These are phyloP conservation scores for Brachionus sp. DNA, from an alignment of 1,140 invertebrate species.

Conservation along the genomic window DNA sequence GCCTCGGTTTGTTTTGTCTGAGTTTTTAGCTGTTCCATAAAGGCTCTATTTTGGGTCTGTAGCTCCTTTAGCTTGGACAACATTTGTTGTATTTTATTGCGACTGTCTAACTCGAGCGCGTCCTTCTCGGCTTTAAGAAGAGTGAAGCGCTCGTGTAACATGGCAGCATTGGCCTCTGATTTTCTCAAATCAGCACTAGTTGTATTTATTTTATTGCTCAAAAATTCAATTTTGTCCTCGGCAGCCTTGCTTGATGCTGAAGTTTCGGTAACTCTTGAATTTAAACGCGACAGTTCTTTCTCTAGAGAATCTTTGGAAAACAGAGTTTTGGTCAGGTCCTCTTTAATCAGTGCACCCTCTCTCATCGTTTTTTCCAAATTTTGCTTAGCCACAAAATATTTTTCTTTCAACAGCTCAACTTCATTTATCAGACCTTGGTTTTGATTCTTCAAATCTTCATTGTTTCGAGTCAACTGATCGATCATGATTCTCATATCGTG, in stretches of 20 bases:
- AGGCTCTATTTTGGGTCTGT: constrained; percentile 10
- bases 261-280: background rate
- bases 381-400: constrained; percentile 44
- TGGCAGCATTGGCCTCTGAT: constrained; percentile 46
- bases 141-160: constrained; percentile 43
- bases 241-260: background rate
- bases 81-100: constrained; percentile 35
- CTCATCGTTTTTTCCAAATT: constrained; percentile 46
- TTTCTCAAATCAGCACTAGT: constrained; percentile 19
- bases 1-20: constrained; percentile 42
- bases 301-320: constrained; percentile 13
- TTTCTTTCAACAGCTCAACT: constrained; percentile 32
- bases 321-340: constrained; percentile 30
- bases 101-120: constrained; percentile 25
- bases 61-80: constrained; percentile 34
- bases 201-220: constrained; percentile 30
- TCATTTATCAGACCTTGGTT: constrained; percentile 43
- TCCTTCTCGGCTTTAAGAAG: constrained; percentile 37
- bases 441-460: constrained; percentile 40
- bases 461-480: constrained; percentile 41
- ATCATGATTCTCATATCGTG: constrained; percentile 45
- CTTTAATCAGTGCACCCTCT: constrained; percentile 16
- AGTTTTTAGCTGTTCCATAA: constrained; percentile 34
- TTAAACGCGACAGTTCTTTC: constrained; percentile 12
- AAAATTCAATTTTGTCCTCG: constrained; percentile 45